Percentiles rank a stretch among this genome's conserved stretches.
Conservation (phyloP, 2,888 invertebrate species). For the Mythimna albipuncta region DNA sequence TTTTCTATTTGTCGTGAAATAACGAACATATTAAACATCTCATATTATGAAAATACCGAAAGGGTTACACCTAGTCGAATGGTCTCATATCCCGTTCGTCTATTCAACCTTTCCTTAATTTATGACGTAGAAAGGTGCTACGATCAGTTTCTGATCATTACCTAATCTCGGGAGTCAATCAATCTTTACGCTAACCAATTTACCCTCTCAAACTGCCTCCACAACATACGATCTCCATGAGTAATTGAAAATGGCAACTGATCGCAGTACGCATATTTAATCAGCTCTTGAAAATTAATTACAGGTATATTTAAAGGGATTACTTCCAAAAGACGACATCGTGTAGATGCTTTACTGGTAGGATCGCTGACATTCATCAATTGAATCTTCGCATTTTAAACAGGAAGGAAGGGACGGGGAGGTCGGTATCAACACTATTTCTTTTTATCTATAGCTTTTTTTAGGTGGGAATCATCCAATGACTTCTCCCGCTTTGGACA, state of each 20-base stretch:
- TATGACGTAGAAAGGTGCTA: too few species aligned
- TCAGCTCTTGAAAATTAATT: constrained; percentile 42
- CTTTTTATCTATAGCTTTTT: too few species aligned
- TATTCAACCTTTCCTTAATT: too few species aligned
- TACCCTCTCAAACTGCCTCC: constrained; percentile 8
- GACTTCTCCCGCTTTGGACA: too few species aligned
- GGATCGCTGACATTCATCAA: neutral
- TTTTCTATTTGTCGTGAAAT: too few species aligned
- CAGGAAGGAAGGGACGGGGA: neutral
- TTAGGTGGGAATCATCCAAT: too few species aligned
- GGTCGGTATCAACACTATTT: neutral
- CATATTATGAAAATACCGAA: too few species aligned
- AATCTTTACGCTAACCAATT: constrained; percentile 24
- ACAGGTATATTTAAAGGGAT: neutral
- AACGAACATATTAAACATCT: too few species aligned
- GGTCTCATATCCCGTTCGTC: too few species aligned
- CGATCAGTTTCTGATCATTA: constrained; percentile 12
- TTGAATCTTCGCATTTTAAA: neutral
- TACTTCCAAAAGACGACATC: constrained; percentile 5
- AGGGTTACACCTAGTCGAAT: too few species aligned
- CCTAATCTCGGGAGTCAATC: constrained; percentile 19
- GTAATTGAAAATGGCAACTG: constrained; percentile 39
- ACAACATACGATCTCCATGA: constrained; percentile 7
- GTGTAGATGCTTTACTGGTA: neutral
- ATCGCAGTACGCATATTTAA: constrained; percentile 32